phyloP scores from a whole-genome alignment of 2,797 vertebrate genomes.

The Tinamus major region DNA sequence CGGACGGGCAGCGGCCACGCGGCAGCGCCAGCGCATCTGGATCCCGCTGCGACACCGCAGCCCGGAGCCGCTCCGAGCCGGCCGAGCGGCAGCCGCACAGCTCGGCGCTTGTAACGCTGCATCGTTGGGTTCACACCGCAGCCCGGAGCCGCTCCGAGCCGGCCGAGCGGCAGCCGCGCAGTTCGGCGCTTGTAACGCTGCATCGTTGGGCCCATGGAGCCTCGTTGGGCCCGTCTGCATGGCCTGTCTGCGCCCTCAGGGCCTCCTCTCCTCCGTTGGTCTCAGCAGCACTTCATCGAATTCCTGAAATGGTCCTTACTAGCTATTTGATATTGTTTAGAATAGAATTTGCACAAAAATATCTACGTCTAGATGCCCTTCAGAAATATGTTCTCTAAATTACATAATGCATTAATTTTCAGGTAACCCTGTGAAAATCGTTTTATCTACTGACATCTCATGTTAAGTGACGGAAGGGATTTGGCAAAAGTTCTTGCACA shows the following conservation, averaged over 20 bases:
- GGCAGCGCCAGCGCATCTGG: not conserved
- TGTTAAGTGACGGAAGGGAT: not conserved
- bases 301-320: not conserved
- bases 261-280: not conserved
- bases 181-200: no score
- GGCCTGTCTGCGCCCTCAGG: not conserved
- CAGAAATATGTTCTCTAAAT: conserved; percentile 36
- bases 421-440: not conserved
- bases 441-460: not conserved
- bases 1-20: not conserved
- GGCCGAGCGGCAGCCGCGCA: not conserved
- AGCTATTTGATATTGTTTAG: conserved; percentile 8
- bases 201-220: not conserved
- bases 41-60: not conserved
- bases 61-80: not conserved
- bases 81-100: not conserved
- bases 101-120: no score
- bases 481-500: not conserved
- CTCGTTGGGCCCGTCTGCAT: not conserved
- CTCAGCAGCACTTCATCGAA: not conserved
- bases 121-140: conserved; percentile 11
- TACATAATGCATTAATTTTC: conserved; percentile 48
- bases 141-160: not conserved
- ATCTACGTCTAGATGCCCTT: conserved; percentile 15
- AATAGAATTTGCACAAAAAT: conserved; percentile 45